Evolutionary conservation across 2,113 vertebrate species (phyloP).

Genomic region (Daboia siamensis): DNA sequence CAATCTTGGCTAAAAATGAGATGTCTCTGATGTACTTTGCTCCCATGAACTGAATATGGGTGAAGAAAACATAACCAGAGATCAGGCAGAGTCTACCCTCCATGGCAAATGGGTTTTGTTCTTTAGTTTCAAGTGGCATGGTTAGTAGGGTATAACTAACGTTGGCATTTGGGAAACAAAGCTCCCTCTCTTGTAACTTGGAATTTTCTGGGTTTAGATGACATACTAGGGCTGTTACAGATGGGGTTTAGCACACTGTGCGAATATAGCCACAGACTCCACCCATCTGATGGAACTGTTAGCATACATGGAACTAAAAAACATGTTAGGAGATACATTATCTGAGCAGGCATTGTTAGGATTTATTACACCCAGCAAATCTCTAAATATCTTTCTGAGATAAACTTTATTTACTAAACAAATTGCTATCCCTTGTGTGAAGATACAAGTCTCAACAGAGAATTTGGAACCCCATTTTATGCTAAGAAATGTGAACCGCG

Average conservation of each 20-base stretch:
- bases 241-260: neutral
- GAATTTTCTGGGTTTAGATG: neutral
- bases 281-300: neutral
- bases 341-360: neutral
- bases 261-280: neutral
- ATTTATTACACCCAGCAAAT: neutral
- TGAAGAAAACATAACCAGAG: neutral
- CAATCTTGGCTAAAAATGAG: neutral
- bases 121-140: neutral
- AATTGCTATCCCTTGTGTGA: neutral
- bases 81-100: neutral
- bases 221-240: neutral
- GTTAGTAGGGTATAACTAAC: neutral
- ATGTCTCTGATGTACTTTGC: neutral
- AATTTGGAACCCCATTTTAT: neutral
- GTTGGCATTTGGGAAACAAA: neutral
- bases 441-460: neutral
- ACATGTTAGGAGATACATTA: neutral
- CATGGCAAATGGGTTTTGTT: neutral
- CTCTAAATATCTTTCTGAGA: neutral
- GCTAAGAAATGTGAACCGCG: too few species aligned
- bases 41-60: neutral
- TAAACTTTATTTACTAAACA: neutral
- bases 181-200: neutral
- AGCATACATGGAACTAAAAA: neutral